A percentile compares a stretch with the other conserved stretches of the same genome.
Evolutionary conservation across 2,888 invertebrate species (phyloP).

Genomic region (Tetragonula carbonaria): DNA sequence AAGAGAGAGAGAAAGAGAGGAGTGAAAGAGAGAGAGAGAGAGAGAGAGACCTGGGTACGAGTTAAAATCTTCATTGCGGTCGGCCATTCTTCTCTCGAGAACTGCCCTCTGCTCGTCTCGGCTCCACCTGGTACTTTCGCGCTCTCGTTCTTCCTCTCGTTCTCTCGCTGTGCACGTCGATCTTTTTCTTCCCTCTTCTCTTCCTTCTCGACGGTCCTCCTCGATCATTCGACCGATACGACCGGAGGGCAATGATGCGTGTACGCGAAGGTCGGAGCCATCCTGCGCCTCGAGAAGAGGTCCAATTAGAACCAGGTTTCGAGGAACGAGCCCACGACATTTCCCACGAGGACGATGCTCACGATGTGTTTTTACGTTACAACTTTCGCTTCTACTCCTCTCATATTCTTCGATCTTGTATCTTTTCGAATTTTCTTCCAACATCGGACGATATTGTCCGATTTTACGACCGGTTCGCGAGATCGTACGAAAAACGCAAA

Average conservation of each 20-base stretch:
- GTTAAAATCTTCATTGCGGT: slow-evolving; percentile 83
- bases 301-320: slow-evolving; percentile 41
- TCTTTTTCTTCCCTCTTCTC: neutral
- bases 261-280: slow-evolving; percentile 77
- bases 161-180: slow-evolving; percentile 7
- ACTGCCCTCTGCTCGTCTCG: slow-evolving; percentile 66
- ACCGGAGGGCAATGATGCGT: slow-evolving; percentile 79
- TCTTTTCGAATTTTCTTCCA: neutral
- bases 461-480: too few species aligned
- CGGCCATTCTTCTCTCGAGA: slow-evolving; percentile 79
- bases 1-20: neutral
- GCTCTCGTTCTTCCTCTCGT: slow-evolving; percentile 39
- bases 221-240: slow-evolving; percentile 57
- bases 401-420: slow-evolving; percentile 10
- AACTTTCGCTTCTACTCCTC: slow-evolving; percentile 13
- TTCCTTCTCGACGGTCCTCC: slow-evolving; percentile 39
- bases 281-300: slow-evolving; percentile 20
- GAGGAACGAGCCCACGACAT: slow-evolving; percentile 37
- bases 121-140: slow-evolving; percentile 64
- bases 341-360: slow-evolving; percentile 75
- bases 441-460: neutral
- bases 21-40: neutral
- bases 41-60: slow-evolving; percentile 72
- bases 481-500: too few species aligned
- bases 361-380: slow-evolving; percentile 46